These are phyloP conservation scores for Neolamprologus tretocephalus DNA, from an alignment of 2,113 vertebrate species.

Conservation along the genomic window DNA sequence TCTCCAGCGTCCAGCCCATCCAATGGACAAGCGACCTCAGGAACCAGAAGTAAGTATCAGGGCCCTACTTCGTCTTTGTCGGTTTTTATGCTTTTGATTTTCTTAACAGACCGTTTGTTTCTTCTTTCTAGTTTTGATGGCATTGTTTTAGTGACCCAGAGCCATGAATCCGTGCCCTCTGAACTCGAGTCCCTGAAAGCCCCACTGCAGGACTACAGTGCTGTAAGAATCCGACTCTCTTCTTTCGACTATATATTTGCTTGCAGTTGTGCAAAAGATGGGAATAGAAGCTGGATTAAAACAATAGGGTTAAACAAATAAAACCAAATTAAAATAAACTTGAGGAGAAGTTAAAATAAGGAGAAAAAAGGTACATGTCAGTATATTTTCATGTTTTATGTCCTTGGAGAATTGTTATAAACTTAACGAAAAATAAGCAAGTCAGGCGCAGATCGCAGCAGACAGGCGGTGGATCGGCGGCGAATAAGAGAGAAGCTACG, in stretches of 20 bases:
- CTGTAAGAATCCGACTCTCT: constrained; percentile 43
- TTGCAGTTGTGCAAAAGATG: not conserved
- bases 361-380: not conserved
- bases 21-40: constrained; percentile 65
- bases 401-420: not conserved
- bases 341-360: not conserved
- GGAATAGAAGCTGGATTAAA: not conserved
- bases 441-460: too few species aligned
- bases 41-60: constrained; percentile 66
- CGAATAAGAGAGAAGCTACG: too few species aligned
- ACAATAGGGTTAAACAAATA: not conserved
- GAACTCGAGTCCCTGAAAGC: constrained; percentile 62
- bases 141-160: constrained; percentile 67
- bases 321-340: not conserved
- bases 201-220: constrained; percentile 67
- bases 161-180: constrained; percentile 50
- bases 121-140: constrained; percentile 66
- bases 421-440: not conserved
- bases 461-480: too few species aligned
- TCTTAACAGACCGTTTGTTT: not conserved
- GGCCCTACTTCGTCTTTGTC: not conserved
- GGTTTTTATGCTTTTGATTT: not conserved
- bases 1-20: constrained; percentile 60
- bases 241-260: not conserved
- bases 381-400: not conserved